Evolutionary conservation across 2,797 vertebrate species (phyloP), one percentile per base, ranked within the genome.

Genomic region (Loris lydekkerianus): DNA sequence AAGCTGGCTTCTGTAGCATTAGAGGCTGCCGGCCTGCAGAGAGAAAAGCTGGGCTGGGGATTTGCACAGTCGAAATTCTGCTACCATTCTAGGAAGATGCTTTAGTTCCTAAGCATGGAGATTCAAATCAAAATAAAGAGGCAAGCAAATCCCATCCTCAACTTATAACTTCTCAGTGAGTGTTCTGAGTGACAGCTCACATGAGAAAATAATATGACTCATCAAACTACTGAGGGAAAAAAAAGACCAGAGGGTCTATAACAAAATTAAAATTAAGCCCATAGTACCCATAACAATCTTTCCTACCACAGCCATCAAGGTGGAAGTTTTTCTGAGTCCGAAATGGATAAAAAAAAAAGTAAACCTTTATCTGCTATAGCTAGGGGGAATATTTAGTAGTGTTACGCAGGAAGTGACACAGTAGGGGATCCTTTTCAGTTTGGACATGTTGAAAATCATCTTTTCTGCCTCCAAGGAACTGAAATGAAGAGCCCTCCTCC

Each of bases 361-460:
- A 40, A 91, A 81, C 29, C 34, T 85, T 91, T 31, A 85, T 89
- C 69, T 73, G 29, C 34, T 77, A 53, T 23, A 86, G 61, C 40
- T 73, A 77, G 84, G 34, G 49, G 81, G 95, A 85, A 73, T 81
- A 34, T 70, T 86, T 86, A 86, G 89, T 18, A 63, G 73, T 76
- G 81, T 90, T 94, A 89, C 96, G 96, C 96, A 97, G 97, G 96
- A 97, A 96, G 84, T 96, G 84, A 95, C 91, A 89, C 83, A 61
- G 91, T 88, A 7, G 72, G 89, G 65, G 76, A 94, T 61, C 86
- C 40, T 95, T 94, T 96, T 96, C 43, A 93, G 49, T 72, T 78
- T 87, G 93, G 89, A 93, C 81, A 46, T 75, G 34, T 31, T 91
- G 81, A 89, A 95, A 96, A 94, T 86, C 60, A 85, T 70, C 91